A percentile compares a stretch with the other conserved stretches of the same genome.
These are phyloP conservation scores for Ophthalmolycus amberensis DNA, from an alignment of 2,113 vertebrate genomes.

Conservation along the genomic window DNA sequence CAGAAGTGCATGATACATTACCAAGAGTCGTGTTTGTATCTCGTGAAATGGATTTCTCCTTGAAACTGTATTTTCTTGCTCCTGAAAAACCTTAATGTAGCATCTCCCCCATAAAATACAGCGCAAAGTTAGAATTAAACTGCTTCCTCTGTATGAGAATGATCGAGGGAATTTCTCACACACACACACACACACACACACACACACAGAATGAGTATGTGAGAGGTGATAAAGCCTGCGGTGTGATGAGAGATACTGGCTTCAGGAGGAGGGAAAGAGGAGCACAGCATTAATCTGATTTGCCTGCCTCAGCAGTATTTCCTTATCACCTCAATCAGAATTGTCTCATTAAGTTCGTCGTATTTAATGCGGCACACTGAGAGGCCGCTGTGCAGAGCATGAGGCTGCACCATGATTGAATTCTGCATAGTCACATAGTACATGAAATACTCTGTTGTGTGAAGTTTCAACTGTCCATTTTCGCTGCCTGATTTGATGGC, in stretches of 20 bases:
- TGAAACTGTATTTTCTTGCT: background rate
- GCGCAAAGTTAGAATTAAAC: slow-evolving; percentile 4
- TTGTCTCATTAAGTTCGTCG: background rate
- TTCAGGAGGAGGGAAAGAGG: slow-evolving; percentile 47
- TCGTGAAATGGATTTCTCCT: background rate
- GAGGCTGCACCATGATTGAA: slow-evolving; percentile 28
- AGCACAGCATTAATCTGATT: slow-evolving; percentile 32
- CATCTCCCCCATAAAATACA: slow-evolving; percentile 10
- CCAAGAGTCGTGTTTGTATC: background rate
- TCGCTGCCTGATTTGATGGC: slow-evolving; percentile 17
- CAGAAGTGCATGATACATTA: background rate
- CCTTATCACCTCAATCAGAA: slow-evolving; percentile 22
- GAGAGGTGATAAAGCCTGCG: slow-evolving; percentile 34
- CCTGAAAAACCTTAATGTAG: slow-evolving; percentile 25
- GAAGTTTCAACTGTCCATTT: slow-evolving; percentile 12
- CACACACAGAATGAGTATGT: slow-evolving; percentile 39
- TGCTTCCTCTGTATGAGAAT: slow-evolving; percentile 1
- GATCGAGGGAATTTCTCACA: background rate
- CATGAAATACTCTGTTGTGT: slow-evolving; percentile 59
- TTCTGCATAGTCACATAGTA: slow-evolving; percentile 54
- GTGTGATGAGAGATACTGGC: slow-evolving; percentile 61
- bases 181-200: background rate
- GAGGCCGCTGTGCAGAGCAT: slow-evolving; percentile 16
- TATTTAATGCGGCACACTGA: background rate
- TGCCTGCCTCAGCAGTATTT: slow-evolving; percentile 9